Base-by-base conservation (phyloP, 2,888 invertebrate genomes). In the Hydrotaea cyrtoneurina region DNA sequence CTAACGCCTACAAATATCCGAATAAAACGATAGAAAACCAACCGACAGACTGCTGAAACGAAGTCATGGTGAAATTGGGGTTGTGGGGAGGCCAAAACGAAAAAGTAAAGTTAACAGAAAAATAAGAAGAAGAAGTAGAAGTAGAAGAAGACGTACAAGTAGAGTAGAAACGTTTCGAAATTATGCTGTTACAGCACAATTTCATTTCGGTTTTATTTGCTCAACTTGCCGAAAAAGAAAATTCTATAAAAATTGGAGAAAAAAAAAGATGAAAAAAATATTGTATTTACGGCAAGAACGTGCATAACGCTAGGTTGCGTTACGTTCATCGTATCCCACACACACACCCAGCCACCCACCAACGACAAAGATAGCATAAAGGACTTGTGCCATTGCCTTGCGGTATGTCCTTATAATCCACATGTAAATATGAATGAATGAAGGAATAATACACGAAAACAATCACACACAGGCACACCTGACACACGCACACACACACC, bases 201-300 rank as follows among this genome's bases (percentile, higher is more conserved):
- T 89, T 89, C 87, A 88, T 89, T 89, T 87, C 85, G 73, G 78
- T 87, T 87, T 87, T 87, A 87, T 86, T 87, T 87, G 80, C 85
- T 82, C 74, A 53, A 69, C 83, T 75, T 75, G 66, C 50, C 57
- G 11, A 80, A 82, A 53, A 86, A 81, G 50, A 39, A 83, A 80
- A 76, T 71, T 66, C 11, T 53, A 80, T 72, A 26, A 50, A 78
- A 73, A 75, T 53, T 46, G 64, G 50, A 62, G 31, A 7, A 17
- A 43, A 69, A 78, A 19, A 82, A 21, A 39, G n/a, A n/a, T n/a
- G n/a, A 50, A 59, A n/a, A 50, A 39, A 78, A 81, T 73, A 86
- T 82, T 77, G 36, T 85, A 82, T 87, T 87, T 86, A 84, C 78
- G 80, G 76, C 55, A 75, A 26, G 71, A 80, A 86, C 85, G 85